Evolutionary conservation across 2,797 vertebrate genomes (phyloP).

Genomic region (Hipposideros larvatus): DNA sequence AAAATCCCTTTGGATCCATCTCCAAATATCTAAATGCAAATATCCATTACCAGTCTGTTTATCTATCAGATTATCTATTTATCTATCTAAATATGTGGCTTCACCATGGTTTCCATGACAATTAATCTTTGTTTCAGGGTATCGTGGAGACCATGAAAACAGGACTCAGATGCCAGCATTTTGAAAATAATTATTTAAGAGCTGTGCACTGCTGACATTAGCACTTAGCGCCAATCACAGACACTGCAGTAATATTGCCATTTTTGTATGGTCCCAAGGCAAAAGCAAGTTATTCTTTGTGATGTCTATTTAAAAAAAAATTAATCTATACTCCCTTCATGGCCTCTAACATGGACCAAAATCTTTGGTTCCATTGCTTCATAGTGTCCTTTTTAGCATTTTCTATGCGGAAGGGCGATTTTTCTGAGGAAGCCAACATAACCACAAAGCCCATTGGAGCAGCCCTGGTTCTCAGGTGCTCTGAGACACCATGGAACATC

Average conservation of each 20-base stretch:
- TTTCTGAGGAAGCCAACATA: neutral
- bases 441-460: accelerated
- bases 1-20: neutral
- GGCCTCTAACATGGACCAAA: neutral
- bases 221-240: neutral
- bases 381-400: neutral
- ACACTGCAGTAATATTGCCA: neutral
- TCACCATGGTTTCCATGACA: neutral
- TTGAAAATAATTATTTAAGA: neutral
- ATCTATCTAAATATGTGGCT: neutral
- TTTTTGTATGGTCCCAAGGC: neutral
- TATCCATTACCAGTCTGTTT: neutral
- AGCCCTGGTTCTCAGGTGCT: neutral
- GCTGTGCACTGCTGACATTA: neutral
- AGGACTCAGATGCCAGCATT: neutral
- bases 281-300: neutral
- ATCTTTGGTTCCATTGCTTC: neutral
- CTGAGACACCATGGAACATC: neutral
- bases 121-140: slow-evolving; percentile 5
- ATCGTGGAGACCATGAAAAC: neutral
- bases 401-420: neutral
- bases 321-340: neutral
- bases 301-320: neutral
- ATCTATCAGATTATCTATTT: neutral
- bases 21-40: slow-evolving; percentile 37